Evolutionary conservation across 2,113 vertebrate species (phyloP), one percentile per base, ranked within the genome.

Genomic region (Ondatra zibethicus): DNA sequence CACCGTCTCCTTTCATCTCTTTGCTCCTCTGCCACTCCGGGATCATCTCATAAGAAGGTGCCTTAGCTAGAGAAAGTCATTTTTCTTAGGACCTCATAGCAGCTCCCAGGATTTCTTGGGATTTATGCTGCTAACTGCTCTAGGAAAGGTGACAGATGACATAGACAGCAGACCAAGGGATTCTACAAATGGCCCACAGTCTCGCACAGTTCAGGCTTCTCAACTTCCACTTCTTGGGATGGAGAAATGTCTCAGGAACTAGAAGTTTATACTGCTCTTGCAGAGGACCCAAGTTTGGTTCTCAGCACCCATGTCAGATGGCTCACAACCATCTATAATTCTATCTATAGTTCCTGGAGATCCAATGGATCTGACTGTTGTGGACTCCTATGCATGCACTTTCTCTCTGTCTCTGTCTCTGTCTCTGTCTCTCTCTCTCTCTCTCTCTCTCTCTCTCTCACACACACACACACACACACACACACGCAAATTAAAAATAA

Each of bases 111-210:
- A 68, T 55, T 36, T 63, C 42, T 80, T 80, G 31, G 75, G 68
- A 75, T 52, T 87, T 73, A 87, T 50, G 9, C 3, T 61, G 39
- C 63, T 91, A 86, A 72, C 65, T 66, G n/a, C 27, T 72, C 88
- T 93, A 47, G 63, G 94, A 47, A 88, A 93, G 86, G 65, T 82
- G 66, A 21, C 84, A 87, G 81, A n/a, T 85, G 9, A 61, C 52
- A 89, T 72, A 88, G 93, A 80, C 39, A 92, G 89, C 23, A 88
- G 92, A 68, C 25, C 42, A 58, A 73, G 36, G 16, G 63, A 55
- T 78, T 2, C 63, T 75, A 50, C 27, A 27, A 55, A 78, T 70
- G 27, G 52, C 19, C 47, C 39, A 73, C 16, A 31, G 33, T 80
- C 45, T 89, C 68, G 65, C 25, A 93, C 66, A 82, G 68, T 55